Evolutionary conservation across 1,140 invertebrate species (phyloP), one percentile per base, ranked within the genome.

Genomic region (Agraylea sexmaculata): DNA sequence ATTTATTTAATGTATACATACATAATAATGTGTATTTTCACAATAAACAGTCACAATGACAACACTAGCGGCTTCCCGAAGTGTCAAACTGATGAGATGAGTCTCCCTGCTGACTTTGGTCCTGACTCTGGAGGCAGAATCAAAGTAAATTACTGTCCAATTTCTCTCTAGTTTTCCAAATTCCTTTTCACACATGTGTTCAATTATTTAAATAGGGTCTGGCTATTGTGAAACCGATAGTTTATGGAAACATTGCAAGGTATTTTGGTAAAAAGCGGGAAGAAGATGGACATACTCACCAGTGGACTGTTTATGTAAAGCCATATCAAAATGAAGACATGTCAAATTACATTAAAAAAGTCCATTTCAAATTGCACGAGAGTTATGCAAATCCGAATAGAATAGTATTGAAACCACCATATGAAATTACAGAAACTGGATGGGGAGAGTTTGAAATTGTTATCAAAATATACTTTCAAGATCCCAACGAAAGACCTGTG

Each of bases 391-490:
- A 96, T 65, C 85, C 83, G 5, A 95, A 91, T 58, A 70, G 94
- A 56, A 82, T 96, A 47, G 69, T 96, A 0, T 83, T 83, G 0
- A 92, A 93, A 59, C 91, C 92, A 2, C 95, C 95, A 0, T 99
- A 95, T 60, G 92, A 98, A 71, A 77, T 99, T 1, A 91, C 83
- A 1, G 96, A 99, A 68, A 99, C 95, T 35, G 96, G 95, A 2
- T 99, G 96, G 95, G 96, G 96, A 53, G 96, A 99, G 68, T 99
- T 99, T 68, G 96, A 99, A 66, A 87, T 99, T 50, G 83, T 91
- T 18, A 97, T 99, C 15, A 97, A 98, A 62, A 90, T 99, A 40
- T 93, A 91, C 64, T 99, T 99, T 55, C 80, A 90, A 56, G 96
- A 99, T 72, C 84, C 88, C 4, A 94, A 92, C 60, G 95, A 97